Conservation (phyloP, 2,113 vertebrate genomes). For the Zosterops pallidus region DNA sequence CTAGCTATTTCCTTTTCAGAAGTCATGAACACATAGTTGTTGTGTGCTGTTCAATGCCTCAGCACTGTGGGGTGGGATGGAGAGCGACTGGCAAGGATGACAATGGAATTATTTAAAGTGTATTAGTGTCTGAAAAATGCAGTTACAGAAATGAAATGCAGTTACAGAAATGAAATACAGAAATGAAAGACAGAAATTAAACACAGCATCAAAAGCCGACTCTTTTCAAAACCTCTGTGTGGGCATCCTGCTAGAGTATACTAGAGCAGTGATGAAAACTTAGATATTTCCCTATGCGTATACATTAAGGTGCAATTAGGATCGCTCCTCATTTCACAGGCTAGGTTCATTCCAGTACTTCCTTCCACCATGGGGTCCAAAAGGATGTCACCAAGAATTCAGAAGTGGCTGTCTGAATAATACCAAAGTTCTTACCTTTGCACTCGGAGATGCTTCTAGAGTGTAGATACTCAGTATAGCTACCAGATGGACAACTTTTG, state of each 20-base stretch:
- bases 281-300: background rate
- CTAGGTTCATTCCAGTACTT: background rate
- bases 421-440: constrained; percentile 79
- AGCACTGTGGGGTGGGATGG: background rate
- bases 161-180: background rate
- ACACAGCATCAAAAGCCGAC: background rate
- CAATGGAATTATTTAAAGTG: background rate
- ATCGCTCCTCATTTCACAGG: background rate
- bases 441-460: constrained; percentile 88
- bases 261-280: background rate
- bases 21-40: background rate
- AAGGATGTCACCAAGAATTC: background rate
- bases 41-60: background rate
- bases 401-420: background rate
- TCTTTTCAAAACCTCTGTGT: background rate
- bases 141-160: background rate
- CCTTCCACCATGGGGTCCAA: background rate
- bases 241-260: background rate
- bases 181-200: background rate
- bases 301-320: background rate
- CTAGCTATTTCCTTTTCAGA: background rate
- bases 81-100: background rate
- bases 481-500: constrained; percentile 87
- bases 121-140: background rate
- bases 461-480: constrained; percentile 91